These are phyloP conservation scores for Dasyornis broadbenti DNA, from an alignment of 2,113 vertebrate species.

Conservation along the genomic window DNA sequence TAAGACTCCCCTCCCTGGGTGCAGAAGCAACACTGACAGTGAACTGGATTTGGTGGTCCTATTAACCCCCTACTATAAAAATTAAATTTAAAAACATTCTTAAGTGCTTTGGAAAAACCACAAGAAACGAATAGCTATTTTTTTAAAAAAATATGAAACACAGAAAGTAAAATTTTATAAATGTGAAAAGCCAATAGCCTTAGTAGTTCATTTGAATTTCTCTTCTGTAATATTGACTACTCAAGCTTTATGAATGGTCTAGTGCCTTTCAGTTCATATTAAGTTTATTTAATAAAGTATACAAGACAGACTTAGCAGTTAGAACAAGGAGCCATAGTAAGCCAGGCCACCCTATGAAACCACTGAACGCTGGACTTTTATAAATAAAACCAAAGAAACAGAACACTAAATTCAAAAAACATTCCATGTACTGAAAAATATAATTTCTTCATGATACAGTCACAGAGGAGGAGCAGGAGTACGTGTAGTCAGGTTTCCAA, in stretches of 20 bases:
- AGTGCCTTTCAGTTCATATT: not conserved
- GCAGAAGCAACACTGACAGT: not conserved
- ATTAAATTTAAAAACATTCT: not conserved
- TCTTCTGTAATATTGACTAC: not conserved
- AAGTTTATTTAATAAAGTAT: not conserved
- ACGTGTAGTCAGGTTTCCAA: not conserved
- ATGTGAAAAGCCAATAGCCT: not conserved
- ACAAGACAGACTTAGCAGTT: not conserved
- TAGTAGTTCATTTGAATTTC: not conserved
- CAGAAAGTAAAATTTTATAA: not conserved
- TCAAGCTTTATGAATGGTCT: not conserved
- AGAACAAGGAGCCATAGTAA: not conserved
- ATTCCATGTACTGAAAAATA: not conserved
- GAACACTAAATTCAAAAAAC: not conserved
- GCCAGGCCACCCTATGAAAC: not conserved
- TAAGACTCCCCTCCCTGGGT: fast-evolving
- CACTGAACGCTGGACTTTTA: not conserved
- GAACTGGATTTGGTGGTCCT: not conserved
- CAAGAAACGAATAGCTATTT: not conserved
- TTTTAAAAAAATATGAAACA: not conserved
- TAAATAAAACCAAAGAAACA: not conserved
- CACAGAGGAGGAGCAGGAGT: not conserved
- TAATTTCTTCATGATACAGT: not conserved
- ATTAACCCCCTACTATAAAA: not conserved
- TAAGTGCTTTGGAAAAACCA: not conserved